Percentiles rank a stretch among this genome's conserved stretches.
phyloP scores from a whole-genome alignment of 2,888 invertebrate genomes.

The Ectemnius lituratus region DNA sequence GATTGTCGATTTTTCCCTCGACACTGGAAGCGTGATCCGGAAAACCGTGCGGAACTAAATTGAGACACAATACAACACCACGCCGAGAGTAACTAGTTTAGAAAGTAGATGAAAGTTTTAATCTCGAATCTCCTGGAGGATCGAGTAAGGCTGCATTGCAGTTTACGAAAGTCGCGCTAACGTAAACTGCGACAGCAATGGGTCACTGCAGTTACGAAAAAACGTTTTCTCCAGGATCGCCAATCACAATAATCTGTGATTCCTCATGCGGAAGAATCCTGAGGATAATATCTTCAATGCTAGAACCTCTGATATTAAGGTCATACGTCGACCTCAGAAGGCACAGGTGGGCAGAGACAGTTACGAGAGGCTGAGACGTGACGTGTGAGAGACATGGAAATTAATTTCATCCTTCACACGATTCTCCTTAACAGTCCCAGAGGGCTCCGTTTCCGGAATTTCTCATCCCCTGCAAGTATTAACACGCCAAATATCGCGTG shows the following conservation, averaged over 20 bases:
- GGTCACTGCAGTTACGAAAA: conserved; percentile 35
- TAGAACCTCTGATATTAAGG: too few relatives aligned
- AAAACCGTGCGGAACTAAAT: too few relatives aligned
- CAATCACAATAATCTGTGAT: too few relatives aligned
- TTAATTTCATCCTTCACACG: conserved; percentile 49
- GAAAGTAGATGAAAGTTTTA: conserved; percentile 9
- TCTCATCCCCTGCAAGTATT: not conserved
- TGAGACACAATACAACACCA: too few relatives aligned
- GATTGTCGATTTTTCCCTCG: too few relatives aligned
- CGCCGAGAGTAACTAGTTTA: not conserved
- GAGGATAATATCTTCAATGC: too few relatives aligned
- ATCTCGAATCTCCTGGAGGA: conserved; percentile 51
- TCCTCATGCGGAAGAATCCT: too few relatives aligned
- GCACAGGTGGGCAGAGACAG: too few relatives aligned
- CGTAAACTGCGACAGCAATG: conserved; percentile 40
- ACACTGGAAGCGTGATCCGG: too few relatives aligned
- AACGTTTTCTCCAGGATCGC: not conserved
- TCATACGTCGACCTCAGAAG: too few relatives aligned
- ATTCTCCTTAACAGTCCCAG: too few relatives aligned
- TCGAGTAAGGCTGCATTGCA: conserved; percentile 57
- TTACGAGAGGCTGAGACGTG: conserved; percentile 45
- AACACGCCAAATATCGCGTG: not conserved
- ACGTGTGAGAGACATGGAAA: conserved; percentile 56
- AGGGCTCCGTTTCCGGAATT: conserved; percentile 9
- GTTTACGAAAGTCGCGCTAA: conserved; percentile 34